A percentile compares a stretch with the other conserved stretches of the same genome.
phyloP scores from a whole-genome alignment of 2,797 vertebrate genomes.

The Silurus lanzhouensis region DNA sequence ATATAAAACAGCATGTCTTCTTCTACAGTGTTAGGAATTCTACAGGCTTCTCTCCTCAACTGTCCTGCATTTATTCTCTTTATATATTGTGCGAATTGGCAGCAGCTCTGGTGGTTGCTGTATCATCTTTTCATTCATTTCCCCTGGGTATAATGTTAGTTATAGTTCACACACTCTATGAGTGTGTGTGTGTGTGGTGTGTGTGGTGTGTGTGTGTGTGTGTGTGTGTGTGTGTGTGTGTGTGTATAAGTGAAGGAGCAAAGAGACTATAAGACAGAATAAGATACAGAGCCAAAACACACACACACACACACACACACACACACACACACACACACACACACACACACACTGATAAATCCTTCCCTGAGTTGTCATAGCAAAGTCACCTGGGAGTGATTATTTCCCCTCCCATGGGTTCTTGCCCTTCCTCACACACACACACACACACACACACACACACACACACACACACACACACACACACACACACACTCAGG shows the following conservation, averaged over 20 bases:
- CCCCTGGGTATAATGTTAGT: neutral
- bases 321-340: slow-evolving; percentile 64
- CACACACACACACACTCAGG: slow-evolving; percentile 59
- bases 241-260: slow-evolving; percentile 31
- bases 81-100: neutral
- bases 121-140: neutral
- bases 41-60: neutral
- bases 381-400: slow-evolving; percentile 67
- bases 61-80: neutral
- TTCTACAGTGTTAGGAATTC: neutral
- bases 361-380: slow-evolving; percentile 67
- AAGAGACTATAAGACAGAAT: slow-evolving; percentile 42
- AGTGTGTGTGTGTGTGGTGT: too few relatives aligned
- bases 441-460: slow-evolving; percentile 65
- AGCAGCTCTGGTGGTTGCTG: neutral
- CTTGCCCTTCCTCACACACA: slow-evolving; percentile 54
- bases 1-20: neutral
- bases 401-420: slow-evolving; percentile 67
- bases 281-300: slow-evolving; percentile 51
- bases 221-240: neutral
- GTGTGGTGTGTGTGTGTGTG: neutral
- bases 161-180: too few relatives aligned
- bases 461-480: slow-evolving; percentile 58
- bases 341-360: slow-evolving; percentile 70
- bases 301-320: slow-evolving; percentile 63